Conservation (phyloP, 2,888 invertebrate species). For the Lymantria dispar region DNA sequence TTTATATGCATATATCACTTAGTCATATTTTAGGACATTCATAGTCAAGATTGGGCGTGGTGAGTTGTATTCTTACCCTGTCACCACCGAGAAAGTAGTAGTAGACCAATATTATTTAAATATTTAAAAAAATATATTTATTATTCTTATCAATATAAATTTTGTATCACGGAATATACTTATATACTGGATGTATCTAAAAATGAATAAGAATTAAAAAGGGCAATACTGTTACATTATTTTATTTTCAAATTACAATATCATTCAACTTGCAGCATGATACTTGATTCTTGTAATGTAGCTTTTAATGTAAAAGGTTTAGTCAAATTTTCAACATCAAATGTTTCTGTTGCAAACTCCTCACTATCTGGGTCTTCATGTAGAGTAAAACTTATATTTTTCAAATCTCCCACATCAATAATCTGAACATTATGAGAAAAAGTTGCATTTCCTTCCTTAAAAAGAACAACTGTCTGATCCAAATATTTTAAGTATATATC, state of each 20-base stretch:
- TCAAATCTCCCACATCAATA: constrained; percentile 56
- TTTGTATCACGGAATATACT: too few relatives aligned
- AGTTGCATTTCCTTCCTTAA: constrained; percentile 69
- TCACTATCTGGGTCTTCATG: constrained; percentile 64
- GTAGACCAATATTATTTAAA: too few relatives aligned
- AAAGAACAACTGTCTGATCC: constrained; percentile 69
- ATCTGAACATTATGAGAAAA: constrained; percentile 63
- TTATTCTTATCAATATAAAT: too few relatives aligned
- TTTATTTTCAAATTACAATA: constrained; percentile 9
- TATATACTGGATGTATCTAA: too few relatives aligned
- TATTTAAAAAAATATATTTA: too few relatives aligned
- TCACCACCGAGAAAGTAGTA: too few relatives aligned
- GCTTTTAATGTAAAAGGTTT: constrained; percentile 73
- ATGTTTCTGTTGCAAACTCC: constrained; percentile 66
- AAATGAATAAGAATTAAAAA: not conserved
- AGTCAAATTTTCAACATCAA: constrained; percentile 63
- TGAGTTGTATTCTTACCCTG: too few relatives aligned
- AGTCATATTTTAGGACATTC: too few relatives aligned
- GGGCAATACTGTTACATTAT: not conserved
- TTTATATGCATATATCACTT: too few relatives aligned
- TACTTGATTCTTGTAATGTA: constrained; percentile 65
- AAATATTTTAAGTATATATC: constrained; percentile 74
- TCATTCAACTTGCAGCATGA: constrained; percentile 60
- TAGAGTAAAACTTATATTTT: constrained; percentile 65
- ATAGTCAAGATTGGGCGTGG: too few relatives aligned